Evolutionary conservation across 1,140 invertebrate genomes (phyloP), one percentile per base, ranked within the genome.

Genomic region (Panulirus ornatus): DNA sequence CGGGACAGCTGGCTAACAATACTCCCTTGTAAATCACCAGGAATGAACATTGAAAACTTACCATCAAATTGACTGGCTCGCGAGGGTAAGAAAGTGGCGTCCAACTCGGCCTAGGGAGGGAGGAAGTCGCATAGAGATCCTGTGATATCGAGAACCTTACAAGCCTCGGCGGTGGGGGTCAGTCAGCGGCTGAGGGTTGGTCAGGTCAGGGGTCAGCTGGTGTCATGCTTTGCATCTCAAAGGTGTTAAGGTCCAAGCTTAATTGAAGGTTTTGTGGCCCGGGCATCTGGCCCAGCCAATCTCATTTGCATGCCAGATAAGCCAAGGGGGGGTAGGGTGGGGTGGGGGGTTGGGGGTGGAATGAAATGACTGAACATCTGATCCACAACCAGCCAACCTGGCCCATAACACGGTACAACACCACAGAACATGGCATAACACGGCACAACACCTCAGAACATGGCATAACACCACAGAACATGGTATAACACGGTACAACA

Each of bases 191-290:
- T 14, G 19, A 22, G 11, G 14, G 54, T 3, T 22, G 54, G 9
- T 3, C 9, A 34, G 79, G 79, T 82, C 79, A 82, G 19, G 58
- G 79, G 79, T 82, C 79, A 82, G 8, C n/a, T 27, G 54, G 14
- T 63, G 79, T 27, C 51, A 51, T 22, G 78, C 40, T 81, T 63
- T 82, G 79, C 51, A 82, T 82, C 79, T 58, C 27, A 63, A 58
- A 82, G 79, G 79, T 82, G 79, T 82, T 82, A 82, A 58, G 79
- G 79, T 58, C 58, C 79, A 54, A n/a, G 38, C 44, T 82, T 82
- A 82, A 82, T 82, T 82, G 79, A 58, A 82, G 79, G 79, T 34
- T 82, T n/a, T 44, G 79, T 11, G 27, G 44, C 3, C n/a, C 16
- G 54, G 16, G 54, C n/a, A 58, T 16, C 19, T 58, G 11, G 54